Conservation (phyloP, 1,140 invertebrate genomes). For the Drosophila murphyi region DNA sequence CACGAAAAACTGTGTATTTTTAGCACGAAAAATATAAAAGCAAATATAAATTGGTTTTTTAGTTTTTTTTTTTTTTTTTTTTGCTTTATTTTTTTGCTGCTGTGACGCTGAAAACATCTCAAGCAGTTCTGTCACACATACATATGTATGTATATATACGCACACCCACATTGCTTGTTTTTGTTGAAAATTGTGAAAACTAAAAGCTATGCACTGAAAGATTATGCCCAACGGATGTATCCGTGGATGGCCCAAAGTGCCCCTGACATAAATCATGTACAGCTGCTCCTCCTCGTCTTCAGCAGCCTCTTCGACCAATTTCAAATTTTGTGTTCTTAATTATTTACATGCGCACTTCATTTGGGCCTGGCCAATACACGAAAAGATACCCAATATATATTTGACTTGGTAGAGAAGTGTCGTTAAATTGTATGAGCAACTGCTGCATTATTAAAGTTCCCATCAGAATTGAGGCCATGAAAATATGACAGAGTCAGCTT, state of each 20-base stretch:
- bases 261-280: conserved; percentile 73
- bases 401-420: conserved; percentile 4
- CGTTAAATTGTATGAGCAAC: conserved; percentile 44
- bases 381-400: background rate
- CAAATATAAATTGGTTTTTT: conserved; percentile 39
- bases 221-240: conserved; percentile 26
- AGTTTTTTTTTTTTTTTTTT: conserved; percentile 3
- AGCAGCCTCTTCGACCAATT: too few relatives aligned
- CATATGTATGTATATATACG: background rate
- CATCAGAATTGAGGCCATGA: conserved; percentile 62
- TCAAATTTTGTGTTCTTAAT: conserved; percentile 54
- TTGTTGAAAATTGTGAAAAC: conserved; percentile 49
- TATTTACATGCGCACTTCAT: conserved; percentile 69
- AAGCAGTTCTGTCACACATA: conserved; percentile 15
- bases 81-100: background rate
- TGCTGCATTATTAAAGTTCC: conserved; percentile 78
- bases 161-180: background rate
- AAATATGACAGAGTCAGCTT: conserved; percentile 38
- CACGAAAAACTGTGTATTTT: conserved; percentile 37
- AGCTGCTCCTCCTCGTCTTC: background rate
- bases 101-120: conserved; percentile 19
- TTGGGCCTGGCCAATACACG: conserved; percentile 46
- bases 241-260: conserved; percentile 48
- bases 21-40: conserved; percentile 14
- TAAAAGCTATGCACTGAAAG: conserved; percentile 57